These are phyloP conservation scores for Melanargia galathea DNA, from an alignment of 2,888 invertebrate species.

Conservation along the genomic window DNA sequence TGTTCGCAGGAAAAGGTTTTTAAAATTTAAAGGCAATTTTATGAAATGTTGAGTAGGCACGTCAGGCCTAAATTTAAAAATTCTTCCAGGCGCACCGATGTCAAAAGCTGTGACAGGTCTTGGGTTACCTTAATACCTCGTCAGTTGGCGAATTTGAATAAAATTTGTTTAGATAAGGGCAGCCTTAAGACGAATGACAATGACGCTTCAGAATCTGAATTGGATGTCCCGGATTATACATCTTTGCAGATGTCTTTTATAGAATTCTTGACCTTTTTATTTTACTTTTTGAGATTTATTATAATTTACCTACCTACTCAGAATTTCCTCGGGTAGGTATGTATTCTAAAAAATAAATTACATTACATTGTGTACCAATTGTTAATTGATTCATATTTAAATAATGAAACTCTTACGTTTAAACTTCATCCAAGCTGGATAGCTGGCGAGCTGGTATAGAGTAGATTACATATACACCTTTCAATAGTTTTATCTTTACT, in stretches of 20 bases:
- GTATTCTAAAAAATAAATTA: too few species aligned
- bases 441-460: too few species aligned
- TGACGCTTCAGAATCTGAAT: constrained; percentile 10
- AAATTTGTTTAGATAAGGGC: constrained; percentile 19
- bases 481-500: too few species aligned
- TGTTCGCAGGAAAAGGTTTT: background rate
- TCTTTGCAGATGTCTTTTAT: constrained; percentile 7
- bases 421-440: too few species aligned
- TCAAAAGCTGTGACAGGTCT: constrained; percentile 14
- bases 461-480: too few species aligned
- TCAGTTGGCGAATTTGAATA: constrained; percentile 21
- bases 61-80: too few species aligned
- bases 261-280: constrained; percentile 18
- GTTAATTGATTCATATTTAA: too few species aligned
- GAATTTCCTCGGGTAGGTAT: too few species aligned
- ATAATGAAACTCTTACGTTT: too few species aligned
- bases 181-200: constrained; percentile 8
- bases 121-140: constrained; percentile 14
- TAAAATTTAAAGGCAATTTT: background rate
- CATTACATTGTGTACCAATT: too few species aligned
- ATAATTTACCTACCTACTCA: too few species aligned
- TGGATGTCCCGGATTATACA: constrained; percentile 12
- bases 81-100: constrained; percentile 19
- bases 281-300: background rate
- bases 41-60: constrained; percentile 13